These are phyloP conservation scores for Scaptomyza tumidula DNA, from an alignment of 2,888 invertebrate species.

Conservation along the genomic window DNA sequence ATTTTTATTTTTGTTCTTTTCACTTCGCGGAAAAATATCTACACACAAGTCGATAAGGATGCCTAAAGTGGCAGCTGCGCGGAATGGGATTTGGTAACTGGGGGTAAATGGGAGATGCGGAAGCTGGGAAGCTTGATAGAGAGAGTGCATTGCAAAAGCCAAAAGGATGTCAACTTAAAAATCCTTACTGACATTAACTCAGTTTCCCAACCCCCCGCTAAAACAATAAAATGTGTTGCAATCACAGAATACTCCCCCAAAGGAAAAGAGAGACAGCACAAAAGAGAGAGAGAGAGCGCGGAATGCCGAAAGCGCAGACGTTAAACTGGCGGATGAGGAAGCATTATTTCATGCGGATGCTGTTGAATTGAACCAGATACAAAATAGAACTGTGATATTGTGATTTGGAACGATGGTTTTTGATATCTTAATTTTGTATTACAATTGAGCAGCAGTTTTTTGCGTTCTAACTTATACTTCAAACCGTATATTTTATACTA, in stretches of 20 bases:
- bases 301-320: slow-evolving; percentile 53
- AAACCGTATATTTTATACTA: too few relatives aligned
- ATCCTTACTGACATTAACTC: slow-evolving; percentile 74
- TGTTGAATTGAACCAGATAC: slow-evolving; percentile 22
- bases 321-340: slow-evolving; percentile 35
- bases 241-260: slow-evolving; percentile 45
- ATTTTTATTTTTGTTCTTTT: slow-evolving; percentile 30
- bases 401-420: not conserved
- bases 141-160: slow-evolving; percentile 62
- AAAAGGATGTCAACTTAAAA: slow-evolving; percentile 75
- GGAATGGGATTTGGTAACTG: slow-evolving; percentile 36
- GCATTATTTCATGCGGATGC: slow-evolving; percentile 48
- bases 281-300: not conserved
- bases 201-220: slow-evolving; percentile 51
- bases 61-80: slow-evolving; percentile 65
- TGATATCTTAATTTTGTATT: too few relatives aligned
- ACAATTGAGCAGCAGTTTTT: too few relatives aligned
- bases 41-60: slow-evolving; percentile 61
- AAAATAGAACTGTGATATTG: slow-evolving; percentile 2
- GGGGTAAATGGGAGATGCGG: slow-evolving; percentile 39
- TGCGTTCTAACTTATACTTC: too few relatives aligned
- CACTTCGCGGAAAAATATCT: slow-evolving; percentile 71
- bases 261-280: not conserved
- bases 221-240: slow-evolving; percentile 30
- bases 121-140: slow-evolving; percentile 23